Conservation (phyloP, 2,888 invertebrate genomes). For the Drosophila helvetica region DNA sequence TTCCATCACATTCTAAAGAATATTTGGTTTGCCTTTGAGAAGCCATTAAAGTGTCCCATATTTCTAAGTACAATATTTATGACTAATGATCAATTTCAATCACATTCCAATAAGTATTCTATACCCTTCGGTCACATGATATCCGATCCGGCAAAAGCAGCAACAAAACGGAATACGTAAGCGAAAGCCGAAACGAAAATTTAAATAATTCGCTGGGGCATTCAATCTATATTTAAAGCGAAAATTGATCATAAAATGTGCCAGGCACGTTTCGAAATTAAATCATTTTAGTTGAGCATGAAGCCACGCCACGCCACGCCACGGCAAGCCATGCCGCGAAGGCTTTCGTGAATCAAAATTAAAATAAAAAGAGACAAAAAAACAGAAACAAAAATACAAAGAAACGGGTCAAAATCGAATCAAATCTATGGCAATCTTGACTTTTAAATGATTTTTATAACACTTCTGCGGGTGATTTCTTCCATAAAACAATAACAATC, state of each 20-base stretch:
- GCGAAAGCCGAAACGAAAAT: conserved; percentile 15
- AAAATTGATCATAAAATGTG: conserved; percentile 71
- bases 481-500: conserved; percentile 35
- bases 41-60: conserved; percentile 21
- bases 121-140: conserved; percentile 43
- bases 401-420: not conserved
- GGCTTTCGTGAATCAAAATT: conserved; percentile 17
- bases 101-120: conserved; percentile 17
- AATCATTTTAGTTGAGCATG: conserved; percentile 80
- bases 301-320: not conserved
- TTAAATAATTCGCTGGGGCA: conserved; percentile 40
- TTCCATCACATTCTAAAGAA: too few species aligned
- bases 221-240: conserved; percentile 48
- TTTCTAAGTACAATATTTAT: conserved; percentile 2
- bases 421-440: conserved; percentile 43
- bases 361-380: conserved; percentile 19
- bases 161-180: conserved; percentile 34
- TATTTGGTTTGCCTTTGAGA: too few species aligned
- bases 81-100: conserved; percentile 24
- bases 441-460: conserved; percentile 77
- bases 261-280: conserved; percentile 81
- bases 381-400: not conserved
- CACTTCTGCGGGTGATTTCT: conserved; percentile 61
- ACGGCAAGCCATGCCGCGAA: not conserved
- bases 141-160: conserved; percentile 22